Evolutionary conservation across 2,888 invertebrate species (phyloP), one percentile per base, ranked within the genome.

Genomic region (Dryomyza anilis): DNA sequence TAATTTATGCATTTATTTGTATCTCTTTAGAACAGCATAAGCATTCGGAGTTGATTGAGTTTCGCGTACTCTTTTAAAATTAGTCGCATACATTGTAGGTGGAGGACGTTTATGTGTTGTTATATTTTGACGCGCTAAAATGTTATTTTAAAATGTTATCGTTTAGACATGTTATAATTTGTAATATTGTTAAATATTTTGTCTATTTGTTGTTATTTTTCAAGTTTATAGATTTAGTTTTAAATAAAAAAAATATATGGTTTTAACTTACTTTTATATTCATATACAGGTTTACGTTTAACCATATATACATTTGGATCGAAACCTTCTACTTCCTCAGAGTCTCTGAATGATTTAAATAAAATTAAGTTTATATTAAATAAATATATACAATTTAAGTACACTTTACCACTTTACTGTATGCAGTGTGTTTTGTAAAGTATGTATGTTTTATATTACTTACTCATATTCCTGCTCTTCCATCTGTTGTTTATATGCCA

Each of bases 51-150:
- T 78, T 69, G 76, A 72, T 63, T 80, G 72, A 67, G 74, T 72
- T 74, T 78, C 80, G 71, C 80, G 78, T 69, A 77, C 70, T 66
- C 79, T 80, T 74, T 79, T n/a, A n/a, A n/a, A n/a, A n/a, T n/a
- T n/a, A n/a, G n/a, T n/a, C n/a, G n/a, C n/a, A n/a, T n/a, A n/a
- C n/a, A n/a, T n/a, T n/a, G n/a, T n/a, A n/a, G n/a, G n/a, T n/a
- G n/a, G n/a, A n/a, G n/a, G n/a, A n/a, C n/a, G n/a, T n/a, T n/a
- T n/a, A n/a, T n/a, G n/a, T n/a, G n/a, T n/a, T n/a, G n/a, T n/a
- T n/a, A n/a, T 72, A 72, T 78, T 72, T 72, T 76, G 73, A 72
- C 76, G 78, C 72, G 73, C 78, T 79, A 79, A 76, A 77, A 74
- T 75, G 58, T 57, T 66, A 65, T 62, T 57, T 55, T 56, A 8